Conservation (phyloP, 2,888 invertebrate genomes). For the Serripes groenlandicus region DNA sequence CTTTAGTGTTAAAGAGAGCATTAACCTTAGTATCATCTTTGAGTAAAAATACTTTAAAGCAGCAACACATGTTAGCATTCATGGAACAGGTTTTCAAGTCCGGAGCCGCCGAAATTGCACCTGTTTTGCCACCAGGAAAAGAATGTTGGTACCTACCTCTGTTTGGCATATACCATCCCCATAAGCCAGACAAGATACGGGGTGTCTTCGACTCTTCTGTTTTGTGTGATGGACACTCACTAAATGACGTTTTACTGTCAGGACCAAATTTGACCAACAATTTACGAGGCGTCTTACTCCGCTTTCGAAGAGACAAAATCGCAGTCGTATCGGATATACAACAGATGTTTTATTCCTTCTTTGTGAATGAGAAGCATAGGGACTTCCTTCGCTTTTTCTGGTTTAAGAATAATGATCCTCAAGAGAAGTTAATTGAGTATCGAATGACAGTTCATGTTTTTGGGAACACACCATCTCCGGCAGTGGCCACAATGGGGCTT, state of each 20-base stretch:
- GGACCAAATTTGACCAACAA: slow-evolving; percentile 54
- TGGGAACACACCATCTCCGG: slow-evolving; percentile 48
- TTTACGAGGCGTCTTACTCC: slow-evolving; percentile 49
- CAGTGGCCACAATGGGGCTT: slow-evolving; percentile 56
- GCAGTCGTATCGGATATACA: slow-evolving; percentile 61
- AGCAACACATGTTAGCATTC: neutral
- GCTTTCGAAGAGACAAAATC: slow-evolving; percentile 48
- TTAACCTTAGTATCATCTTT: slow-evolving; percentile 5
- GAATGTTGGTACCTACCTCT: slow-evolving; percentile 60
- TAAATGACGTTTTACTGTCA: slow-evolving; percentile 5
- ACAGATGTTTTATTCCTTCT: slow-evolving; percentile 66
- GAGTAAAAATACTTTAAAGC: neutral
- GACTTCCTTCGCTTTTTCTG: slow-evolving; percentile 65
- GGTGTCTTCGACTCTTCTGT: slow-evolving; percentile 61
- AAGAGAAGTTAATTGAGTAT: slow-evolving; percentile 29
- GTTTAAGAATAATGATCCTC: slow-evolving; percentile 57
- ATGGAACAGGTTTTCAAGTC: slow-evolving; percentile 29
- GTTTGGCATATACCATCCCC: slow-evolving; percentile 32
- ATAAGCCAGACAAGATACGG: slow-evolving; percentile 26
- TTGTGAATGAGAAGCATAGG: slow-evolving; percentile 53
- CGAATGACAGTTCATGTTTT: slow-evolving; percentile 48
- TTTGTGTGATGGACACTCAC: slow-evolving; percentile 35
- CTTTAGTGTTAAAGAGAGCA: slow-evolving; percentile 19
- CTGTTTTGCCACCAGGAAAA: slow-evolving; percentile 15
- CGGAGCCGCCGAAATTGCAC: slow-evolving; percentile 38